Percentiles rank a stretch among this genome's conserved stretches.
These are phyloP conservation scores for Lycocerus yunnanus DNA, from an alignment of 2,888 invertebrate species.

Conservation along the genomic window DNA sequence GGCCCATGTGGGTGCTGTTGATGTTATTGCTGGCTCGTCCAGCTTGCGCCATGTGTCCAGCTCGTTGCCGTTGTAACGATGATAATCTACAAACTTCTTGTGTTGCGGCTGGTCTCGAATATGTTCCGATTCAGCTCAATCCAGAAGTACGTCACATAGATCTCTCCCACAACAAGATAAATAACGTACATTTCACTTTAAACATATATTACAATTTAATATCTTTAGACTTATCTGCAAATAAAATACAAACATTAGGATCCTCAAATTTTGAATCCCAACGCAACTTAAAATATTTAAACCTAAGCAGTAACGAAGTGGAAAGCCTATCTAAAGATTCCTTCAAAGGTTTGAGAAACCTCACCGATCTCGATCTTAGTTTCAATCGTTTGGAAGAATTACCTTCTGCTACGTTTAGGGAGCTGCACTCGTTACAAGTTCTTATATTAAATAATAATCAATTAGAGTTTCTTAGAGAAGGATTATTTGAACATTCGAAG, in stretches of 20 bases:
- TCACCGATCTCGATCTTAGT: slow-evolving; percentile 73
- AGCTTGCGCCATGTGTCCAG: slow-evolving; percentile 66
- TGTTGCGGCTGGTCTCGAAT: slow-evolving; percentile 77
- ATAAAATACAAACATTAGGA: slow-evolving; percentile 79
- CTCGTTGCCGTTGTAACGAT: slow-evolving; percentile 80
- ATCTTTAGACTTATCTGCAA: slow-evolving; percentile 80
- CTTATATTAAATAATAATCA: slow-evolving; percentile 79
- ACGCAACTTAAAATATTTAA: slow-evolving; percentile 72
- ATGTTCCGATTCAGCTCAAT: slow-evolving; percentile 87
- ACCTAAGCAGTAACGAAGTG: slow-evolving; percentile 77
- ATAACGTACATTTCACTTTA: slow-evolving; percentile 76
- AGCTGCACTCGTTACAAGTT: slow-evolving; percentile 72
- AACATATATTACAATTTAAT: slow-evolving; percentile 80
- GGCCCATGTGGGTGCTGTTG: slow-evolving; percentile 57
- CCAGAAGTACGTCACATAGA: slow-evolving; percentile 84
- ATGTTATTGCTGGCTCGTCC: slow-evolving; percentile 58
- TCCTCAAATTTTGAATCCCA: slow-evolving; percentile 82
- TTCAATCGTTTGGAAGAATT: slow-evolving; percentile 77
- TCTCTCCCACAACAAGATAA: slow-evolving; percentile 82
- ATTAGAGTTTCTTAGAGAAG: slow-evolving; percentile 72
- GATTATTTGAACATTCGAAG: slow-evolving; percentile 70
- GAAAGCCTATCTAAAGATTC: slow-evolving; percentile 74
- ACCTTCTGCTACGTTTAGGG: slow-evolving; percentile 76
- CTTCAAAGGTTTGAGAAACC: slow-evolving; percentile 72
- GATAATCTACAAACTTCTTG: slow-evolving; percentile 79